Conservation (phyloP, 2,113 vertebrate species). For the Vulpes ferrilata region DNA sequence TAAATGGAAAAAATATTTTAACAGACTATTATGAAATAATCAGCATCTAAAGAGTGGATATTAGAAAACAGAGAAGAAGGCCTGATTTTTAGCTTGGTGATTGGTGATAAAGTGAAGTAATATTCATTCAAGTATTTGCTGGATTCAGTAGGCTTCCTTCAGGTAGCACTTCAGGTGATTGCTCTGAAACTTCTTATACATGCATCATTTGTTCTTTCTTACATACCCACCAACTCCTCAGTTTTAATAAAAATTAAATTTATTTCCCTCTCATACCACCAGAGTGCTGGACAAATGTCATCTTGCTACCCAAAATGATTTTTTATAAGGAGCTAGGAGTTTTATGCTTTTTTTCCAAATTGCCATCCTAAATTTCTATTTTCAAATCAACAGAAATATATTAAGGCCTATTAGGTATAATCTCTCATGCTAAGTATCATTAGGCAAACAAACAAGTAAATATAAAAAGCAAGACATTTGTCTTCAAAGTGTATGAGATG, state of each 20-base stretch:
- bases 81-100: not conserved
- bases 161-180: not conserved
- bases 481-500: not conserved
- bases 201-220: not conserved
- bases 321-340: not conserved
- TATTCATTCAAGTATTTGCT: not conserved
- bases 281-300: not conserved
- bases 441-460: not conserved
- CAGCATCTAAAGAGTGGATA: not conserved
- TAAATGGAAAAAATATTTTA: not conserved
- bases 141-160: not conserved
- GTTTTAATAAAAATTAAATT: not conserved
- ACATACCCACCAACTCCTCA: not conserved
- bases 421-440: not conserved
- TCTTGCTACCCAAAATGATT: not conserved
- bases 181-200: not conserved
- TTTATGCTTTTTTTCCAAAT: conserved; percentile 14
- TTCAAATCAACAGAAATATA: conserved; percentile 5
- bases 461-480: not conserved
- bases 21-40: not conserved
- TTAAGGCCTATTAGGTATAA: not conserved
- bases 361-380: not conserved
- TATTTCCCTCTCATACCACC: not conserved
- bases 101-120: not conserved
- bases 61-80: not conserved